Evolutionary conservation across 2,888 invertebrate genomes (phyloP), one percentile per base, ranked within the genome.

Genomic region (Hedychridium roseum): DNA sequence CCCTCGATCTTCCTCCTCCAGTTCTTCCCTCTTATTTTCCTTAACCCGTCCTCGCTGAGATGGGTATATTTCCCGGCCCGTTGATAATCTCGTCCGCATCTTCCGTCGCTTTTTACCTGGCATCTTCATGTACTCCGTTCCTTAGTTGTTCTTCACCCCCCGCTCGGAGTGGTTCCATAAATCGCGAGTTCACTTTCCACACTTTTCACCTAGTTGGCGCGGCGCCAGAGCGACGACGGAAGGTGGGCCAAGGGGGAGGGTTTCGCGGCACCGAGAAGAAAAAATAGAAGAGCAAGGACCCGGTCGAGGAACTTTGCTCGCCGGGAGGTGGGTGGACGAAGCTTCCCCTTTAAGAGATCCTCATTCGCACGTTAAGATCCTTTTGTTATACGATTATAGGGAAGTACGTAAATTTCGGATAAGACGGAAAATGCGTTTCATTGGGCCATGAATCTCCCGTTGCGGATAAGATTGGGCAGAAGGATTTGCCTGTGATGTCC

Each of bases 161-260:
- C 15, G 15, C 39, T 32, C 44, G 44, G 46, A 45, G 50, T 55
- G 57, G 53, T 54, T 67, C 60, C 67, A 69, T 73, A 76, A 74
- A 75, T 75, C 71, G 69, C 64, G 66, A 72, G 74, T 77, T 77
- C 73, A 73, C 76, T 74, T 75, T 73, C 74, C 66, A 68, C 69
- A 73, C 76, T 78, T 78, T 77, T 78, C 76, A 78, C 78, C 78
- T 63, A 78, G 73, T 78, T 78, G 78, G 78, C 75, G 60, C 39
- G 26, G 49, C 46, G 76, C 77, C 77, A 73, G 57, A 42, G 44
- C 47, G 43, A 27, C 20, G 41, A n/a, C 41, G 57, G 45, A 39
- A 48, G 56, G 54, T 54, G 52, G 50, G 51, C 50, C 47, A 52
- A 14, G 41, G 3, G 32, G 6, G 27, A 30, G 26, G 38, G 31